Evolutionary conservation across 1,140 invertebrate genomes (phyloP), one percentile per base, ranked within the genome.

Genomic region (Drosophila ogumai): DNA sequence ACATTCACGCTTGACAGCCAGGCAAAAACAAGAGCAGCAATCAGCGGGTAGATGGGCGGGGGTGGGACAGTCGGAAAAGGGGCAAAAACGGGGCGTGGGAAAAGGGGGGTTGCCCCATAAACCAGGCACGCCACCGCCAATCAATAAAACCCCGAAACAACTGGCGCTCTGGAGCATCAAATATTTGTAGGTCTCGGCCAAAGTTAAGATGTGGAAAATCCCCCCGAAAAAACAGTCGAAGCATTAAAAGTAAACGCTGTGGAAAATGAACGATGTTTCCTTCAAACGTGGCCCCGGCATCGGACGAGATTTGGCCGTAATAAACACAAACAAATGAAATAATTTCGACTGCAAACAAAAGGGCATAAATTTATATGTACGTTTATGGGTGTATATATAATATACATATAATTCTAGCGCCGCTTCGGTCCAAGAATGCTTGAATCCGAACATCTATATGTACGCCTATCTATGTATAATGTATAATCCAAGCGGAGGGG

Each of bases 251-350:
- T 82, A 87, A 88, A 87, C 84, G 84, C 82, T 88, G 80, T 87
- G 82, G 76, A 88, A 87, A 88, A 74, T 88, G 82, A 69, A 79
- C 75, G 75, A 78, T 72, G 66, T 59, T 72, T 72, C 66, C 36
- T 72, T 72, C 28, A 71, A 72, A 76, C 75, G 65, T 71, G 50
- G 69, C 40, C 31, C 44, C 44, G 77, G 81, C 77, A 81, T 78
- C 69, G 85, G 82, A 79, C 64, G 75, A 76, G 81, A 88, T 88
- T 84, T 85, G 73, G 63, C 68, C 81, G 85, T 90, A 81, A 90
- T 90, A 90, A 90, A 90, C 75, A 85, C 81, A 90, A 90, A 90
- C 85, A 90, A 90, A 90, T 90, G 81, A 90, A 90, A 90, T 90
- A 90, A 90, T 90, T 90, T 90, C 81, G 78, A 90, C 79, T 78